Conservation (phyloP, 2,888 invertebrate genomes). For the Ochropleura leucogaster region DNA sequence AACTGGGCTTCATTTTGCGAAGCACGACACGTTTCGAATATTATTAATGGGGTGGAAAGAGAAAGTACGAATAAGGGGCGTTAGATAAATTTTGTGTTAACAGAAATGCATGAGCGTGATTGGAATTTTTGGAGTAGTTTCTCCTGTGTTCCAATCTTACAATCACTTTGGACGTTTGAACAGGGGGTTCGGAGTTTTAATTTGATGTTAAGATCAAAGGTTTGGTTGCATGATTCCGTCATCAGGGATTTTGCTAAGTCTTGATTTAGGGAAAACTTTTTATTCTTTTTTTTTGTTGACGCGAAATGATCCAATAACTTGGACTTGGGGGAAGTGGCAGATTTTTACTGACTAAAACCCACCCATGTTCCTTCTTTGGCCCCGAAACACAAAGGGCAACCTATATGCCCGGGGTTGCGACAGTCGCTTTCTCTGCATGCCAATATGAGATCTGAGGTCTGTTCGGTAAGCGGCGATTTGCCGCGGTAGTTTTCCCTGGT, state of each 20-base stretch:
- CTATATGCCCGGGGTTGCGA: too few relatives aligned
- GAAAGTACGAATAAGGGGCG: slow-evolving; percentile 44
- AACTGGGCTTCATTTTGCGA: slow-evolving; percentile 66
- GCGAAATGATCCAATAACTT: too few relatives aligned
- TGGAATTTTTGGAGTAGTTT: slow-evolving; percentile 20
- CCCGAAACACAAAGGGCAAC: too few relatives aligned
- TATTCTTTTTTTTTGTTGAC: too few relatives aligned
- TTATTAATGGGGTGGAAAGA: slow-evolving; percentile 57
- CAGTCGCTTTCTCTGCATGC: too few relatives aligned
- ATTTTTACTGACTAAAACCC: too few relatives aligned
- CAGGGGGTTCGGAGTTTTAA: background rate
- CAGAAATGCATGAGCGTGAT: slow-evolving; percentile 30
- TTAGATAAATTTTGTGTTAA: slow-evolving; percentile 41
- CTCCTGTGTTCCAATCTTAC: background rate
- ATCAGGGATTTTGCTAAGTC: background rate
- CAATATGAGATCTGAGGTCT: too few relatives aligned
- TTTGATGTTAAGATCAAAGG: background rate
- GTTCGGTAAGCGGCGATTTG: too few relatives aligned
- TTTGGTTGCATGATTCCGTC: background rate
- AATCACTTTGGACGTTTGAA: background rate
- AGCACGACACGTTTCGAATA: slow-evolving; percentile 62
- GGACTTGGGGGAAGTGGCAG: too few relatives aligned
- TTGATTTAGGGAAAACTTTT: too few relatives aligned
- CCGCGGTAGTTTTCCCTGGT: too few relatives aligned
- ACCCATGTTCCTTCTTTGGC: too few relatives aligned